These are phyloP conservation scores for Epizoanthus illoricatus DNA, from an alignment of 92 coral and sea anemone species.

Conservation along the genomic window DNA sequence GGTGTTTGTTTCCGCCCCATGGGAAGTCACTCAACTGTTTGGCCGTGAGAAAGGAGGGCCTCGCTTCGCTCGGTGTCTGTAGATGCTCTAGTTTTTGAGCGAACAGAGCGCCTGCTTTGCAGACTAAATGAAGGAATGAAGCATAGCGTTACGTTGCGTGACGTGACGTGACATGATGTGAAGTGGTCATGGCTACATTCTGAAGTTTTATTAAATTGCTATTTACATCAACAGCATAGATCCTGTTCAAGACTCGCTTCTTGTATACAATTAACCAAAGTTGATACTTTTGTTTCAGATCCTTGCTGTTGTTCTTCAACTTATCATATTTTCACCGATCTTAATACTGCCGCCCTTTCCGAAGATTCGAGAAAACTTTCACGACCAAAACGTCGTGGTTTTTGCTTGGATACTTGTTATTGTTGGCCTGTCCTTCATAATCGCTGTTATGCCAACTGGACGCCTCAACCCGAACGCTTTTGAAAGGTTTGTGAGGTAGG, in stretches of 20 bases:
- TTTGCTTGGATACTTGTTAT: constrained; percentile 40
- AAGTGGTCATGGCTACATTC: not conserved
- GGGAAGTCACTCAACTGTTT: too few species aligned
- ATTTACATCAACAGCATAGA: not conserved
- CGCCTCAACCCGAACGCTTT: constrained; percentile 51
- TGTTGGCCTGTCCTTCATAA: constrained; percentile 36
- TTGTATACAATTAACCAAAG: not conserved
- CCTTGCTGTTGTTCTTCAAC: constrained; percentile 23
- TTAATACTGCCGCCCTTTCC: constrained; percentile 40
- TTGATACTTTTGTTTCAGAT: constrained; percentile 20
- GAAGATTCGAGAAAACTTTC: constrained; percentile 3
- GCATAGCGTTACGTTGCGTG: too few species aligned
- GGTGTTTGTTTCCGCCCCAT: too few species aligned
- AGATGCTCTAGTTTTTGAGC: too few species aligned
- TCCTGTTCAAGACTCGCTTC: not conserved
- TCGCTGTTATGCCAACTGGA: constrained; percentile 72
- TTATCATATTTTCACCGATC: constrained; percentile 22
- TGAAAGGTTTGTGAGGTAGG: constrained; percentile 64
- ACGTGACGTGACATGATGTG: not conserved
- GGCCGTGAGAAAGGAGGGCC: too few species aligned
- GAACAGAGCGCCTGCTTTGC: too few species aligned
- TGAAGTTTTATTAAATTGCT: not conserved
- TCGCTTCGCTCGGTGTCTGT: too few species aligned
- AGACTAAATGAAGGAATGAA: too few species aligned
- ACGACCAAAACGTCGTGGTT: constrained; percentile 42